Evolutionary conservation across 2,888 invertebrate species (phyloP).

Genomic region (Patella depressa): DNA sequence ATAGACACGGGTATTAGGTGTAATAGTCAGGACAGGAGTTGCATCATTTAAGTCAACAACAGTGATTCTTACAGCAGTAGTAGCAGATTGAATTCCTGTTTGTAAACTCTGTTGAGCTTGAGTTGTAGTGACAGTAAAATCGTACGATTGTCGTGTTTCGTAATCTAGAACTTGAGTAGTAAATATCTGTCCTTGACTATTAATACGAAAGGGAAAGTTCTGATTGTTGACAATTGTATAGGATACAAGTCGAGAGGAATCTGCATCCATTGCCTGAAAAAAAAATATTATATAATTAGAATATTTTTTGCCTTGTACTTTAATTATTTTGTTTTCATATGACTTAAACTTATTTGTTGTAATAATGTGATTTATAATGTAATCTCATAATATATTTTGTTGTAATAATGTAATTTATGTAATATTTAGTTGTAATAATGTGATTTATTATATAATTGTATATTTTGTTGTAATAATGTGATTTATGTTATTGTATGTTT

Average conservation of each 20-base stretch:
- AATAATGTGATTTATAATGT: too few species aligned
- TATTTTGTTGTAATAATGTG: too few species aligned
- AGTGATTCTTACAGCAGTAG: slow-evolving; percentile 52
- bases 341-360: too few species aligned
- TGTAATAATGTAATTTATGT: too few species aligned
- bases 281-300: neutral
- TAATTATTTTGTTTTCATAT: too few species aligned
- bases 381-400: too few species aligned
- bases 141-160: slow-evolving; percentile 49
- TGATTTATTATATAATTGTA: too few species aligned
- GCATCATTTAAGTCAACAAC: slow-evolving; percentile 63
- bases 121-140: slow-evolving; percentile 55
- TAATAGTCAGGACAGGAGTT: slow-evolving; percentile 45
- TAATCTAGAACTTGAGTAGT: slow-evolving; percentile 53
- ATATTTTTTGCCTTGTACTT: too few species aligned
- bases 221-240: slow-evolving; percentile 44
- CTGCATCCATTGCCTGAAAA: slow-evolving; percentile 52
- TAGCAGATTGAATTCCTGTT: slow-evolving; percentile 38
- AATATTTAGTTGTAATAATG: too few species aligned
- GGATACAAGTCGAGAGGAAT: slow-evolving; percentile 37
- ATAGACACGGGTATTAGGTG: slow-evolving; percentile 34
- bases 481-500: too few species aligned
- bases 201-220: slow-evolving; percentile 38
- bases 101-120: slow-evolving; percentile 45
- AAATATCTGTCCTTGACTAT: slow-evolving; percentile 45